Percentiles rank a stretch among this genome's conserved stretches.
Evolutionary conservation across 2,797 vertebrate genomes (phyloP).

Genomic region (Kryptopterus vitreolus): DNA sequence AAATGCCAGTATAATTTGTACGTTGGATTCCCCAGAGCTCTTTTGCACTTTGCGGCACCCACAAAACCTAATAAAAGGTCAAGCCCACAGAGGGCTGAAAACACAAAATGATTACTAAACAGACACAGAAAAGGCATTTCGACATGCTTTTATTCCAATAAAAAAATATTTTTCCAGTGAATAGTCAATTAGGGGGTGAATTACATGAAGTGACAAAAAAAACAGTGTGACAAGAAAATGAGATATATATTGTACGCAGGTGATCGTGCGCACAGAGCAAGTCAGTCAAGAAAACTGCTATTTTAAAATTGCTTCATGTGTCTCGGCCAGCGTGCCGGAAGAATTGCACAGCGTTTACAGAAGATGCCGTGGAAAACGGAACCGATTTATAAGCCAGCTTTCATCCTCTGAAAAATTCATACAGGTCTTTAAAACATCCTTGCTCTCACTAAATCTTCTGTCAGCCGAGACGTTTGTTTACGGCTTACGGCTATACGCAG

Average conservation of each 20-base stretch:
- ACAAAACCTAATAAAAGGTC: slow-evolving; percentile 10
- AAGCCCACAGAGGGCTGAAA: background rate
- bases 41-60: background rate
- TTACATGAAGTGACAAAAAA: background rate
- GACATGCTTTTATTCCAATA: background rate
- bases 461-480: slow-evolving; percentile 3
- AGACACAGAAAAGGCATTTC: slow-evolving; percentile 4
- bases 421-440: slow-evolving; percentile 11
- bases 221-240: background rate
- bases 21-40: background rate
- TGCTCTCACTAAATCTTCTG: background rate
- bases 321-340: background rate
- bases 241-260: background rate
- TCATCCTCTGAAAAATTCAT: slow-evolving; percentile 6
- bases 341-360: background rate
- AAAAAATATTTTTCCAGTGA: background rate
- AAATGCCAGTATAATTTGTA: background rate
- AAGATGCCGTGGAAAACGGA: background rate
- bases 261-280: background rate
- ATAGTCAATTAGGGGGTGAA: background rate
- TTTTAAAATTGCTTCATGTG: background rate
- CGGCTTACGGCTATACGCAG: background rate
- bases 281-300: background rate
- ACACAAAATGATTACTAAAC: slow-evolving; percentile 3
- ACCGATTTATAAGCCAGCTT: slow-evolving; percentile 1